Conservation (phyloP, 2,888 invertebrate genomes). For the Cremastinae sp. region DNA sequence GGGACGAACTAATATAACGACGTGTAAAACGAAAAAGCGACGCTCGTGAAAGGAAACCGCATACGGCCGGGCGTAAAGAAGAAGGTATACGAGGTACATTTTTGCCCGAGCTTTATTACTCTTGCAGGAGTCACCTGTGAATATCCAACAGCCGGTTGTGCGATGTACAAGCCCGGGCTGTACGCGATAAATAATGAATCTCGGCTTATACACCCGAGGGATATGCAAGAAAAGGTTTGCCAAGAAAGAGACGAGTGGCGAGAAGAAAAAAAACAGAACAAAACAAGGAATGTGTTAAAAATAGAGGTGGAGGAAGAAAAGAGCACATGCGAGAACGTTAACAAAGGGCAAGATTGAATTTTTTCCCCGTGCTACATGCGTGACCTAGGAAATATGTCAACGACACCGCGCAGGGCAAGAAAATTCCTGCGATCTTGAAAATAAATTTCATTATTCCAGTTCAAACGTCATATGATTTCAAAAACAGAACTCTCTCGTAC, state of each 20-base stretch:
- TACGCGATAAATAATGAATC: slow-evolving; percentile 61
- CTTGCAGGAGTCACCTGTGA: slow-evolving; percentile 55
- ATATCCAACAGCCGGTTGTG: slow-evolving; percentile 38
- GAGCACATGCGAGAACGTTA: slow-evolving; percentile 1
- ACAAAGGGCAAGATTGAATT: slow-evolving; percentile 54
- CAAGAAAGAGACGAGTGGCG: not conserved
- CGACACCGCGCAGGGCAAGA: not conserved
- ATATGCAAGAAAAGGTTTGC: slow-evolving; percentile 21
- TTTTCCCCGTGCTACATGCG: slow-evolving; percentile 27
- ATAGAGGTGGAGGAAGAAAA: slow-evolving; percentile 3
- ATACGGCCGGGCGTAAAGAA: slow-evolving; percentile 1
- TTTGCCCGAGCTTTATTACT: slow-evolving; percentile 51
- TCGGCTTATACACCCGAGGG: slow-evolving; percentile 38
- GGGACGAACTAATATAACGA: slow-evolving; percentile 42
- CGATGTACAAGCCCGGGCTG: slow-evolving; percentile 42
- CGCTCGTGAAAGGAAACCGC: slow-evolving; percentile 37
- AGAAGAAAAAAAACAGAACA: slow-evolving; percentile 19
- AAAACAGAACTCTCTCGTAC: too few species aligned
- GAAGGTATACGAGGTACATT: slow-evolving; percentile 28
- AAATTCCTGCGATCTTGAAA: too few species aligned
- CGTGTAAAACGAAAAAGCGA: slow-evolving; percentile 45
- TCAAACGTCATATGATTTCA: too few species aligned
- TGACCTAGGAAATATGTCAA: slow-evolving; percentile 2
- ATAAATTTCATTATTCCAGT: not conserved
- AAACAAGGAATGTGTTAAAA: slow-evolving; percentile 22